Evolutionary conservation across 2,888 invertebrate species (phyloP), one percentile per base, ranked within the genome.

Genomic region (Seladonia tumulorum): DNA sequence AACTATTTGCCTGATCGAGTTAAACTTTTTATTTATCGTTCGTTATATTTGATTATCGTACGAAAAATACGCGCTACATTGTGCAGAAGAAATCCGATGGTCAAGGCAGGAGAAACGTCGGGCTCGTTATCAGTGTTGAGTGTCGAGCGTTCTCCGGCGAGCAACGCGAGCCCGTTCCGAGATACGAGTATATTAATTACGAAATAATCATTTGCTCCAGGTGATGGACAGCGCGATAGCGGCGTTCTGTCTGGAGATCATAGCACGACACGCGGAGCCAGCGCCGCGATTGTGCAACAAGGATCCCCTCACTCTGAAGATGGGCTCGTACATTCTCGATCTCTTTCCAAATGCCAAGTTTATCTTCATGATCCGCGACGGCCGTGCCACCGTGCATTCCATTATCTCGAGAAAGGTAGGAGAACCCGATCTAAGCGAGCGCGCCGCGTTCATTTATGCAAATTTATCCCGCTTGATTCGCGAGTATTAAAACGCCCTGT

Each of bases 341-440:
- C 96, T 99, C 86, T 99, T 99, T 96, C 99, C 99, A 72, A 99
- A 99, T 95, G 98, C 99, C 83, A 99, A 99, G 96, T 99, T 99
- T 96, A 96, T 99, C 92, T 98, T 99, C 95, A 99, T 99, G 99
- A 97, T 99, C 92, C 97, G 99, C 88, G 99, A 99, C 95, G 99
- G 99, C 45, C 97, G 99, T 88, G 99, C 99, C 87, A 99, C 99
- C 42, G 99, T 99, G 87, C 99, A 99, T 96, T 99, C 99, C 88
- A 99, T 99, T 95, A 99, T 99, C 94, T 98, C 98, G 76, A 96
- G 99, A 92, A 98, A 99, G 97, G 98, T 98, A 93, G 66, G 39
- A 42, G 66, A 14, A 18, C 18, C 75, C 79, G 85, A 79, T 84
- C 85, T 82, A 79, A 25, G 16, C 39, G 53, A 16, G 25, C 25